phyloP scores from a whole-genome alignment of 1,140 invertebrate genomes.

The Neodiprion lecontei region DNA sequence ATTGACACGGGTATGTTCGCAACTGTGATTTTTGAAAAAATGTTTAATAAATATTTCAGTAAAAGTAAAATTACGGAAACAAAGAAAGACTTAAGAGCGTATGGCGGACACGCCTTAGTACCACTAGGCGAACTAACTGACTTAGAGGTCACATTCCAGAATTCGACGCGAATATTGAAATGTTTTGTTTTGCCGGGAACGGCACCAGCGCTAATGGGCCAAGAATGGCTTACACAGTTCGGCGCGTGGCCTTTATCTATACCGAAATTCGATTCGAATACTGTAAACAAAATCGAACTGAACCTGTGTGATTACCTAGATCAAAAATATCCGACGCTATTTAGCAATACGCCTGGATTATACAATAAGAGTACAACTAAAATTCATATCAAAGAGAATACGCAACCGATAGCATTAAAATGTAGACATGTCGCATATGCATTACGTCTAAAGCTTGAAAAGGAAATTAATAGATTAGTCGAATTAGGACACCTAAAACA shows the following conservation, averaged over 20 bases:
- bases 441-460: conserved; percentile 33
- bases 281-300: conserved; percentile 20
- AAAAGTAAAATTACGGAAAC: conserved; percentile 16
- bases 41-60: background rate
- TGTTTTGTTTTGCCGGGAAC: conserved; percentile 35
- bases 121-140: conserved; percentile 12
- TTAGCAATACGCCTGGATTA: background rate
- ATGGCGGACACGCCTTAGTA: conserved; percentile 8
- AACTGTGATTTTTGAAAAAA: conserved; percentile 17
- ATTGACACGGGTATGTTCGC: conserved; percentile 18
- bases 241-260: conserved; percentile 22
- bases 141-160: conserved; percentile 15
- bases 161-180: conserved; percentile 15
- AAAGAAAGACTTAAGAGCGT: conserved; percentile 13
- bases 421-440: conserved; percentile 37
- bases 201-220: conserved; percentile 35
- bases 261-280: conserved; percentile 17
- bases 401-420: conserved; percentile 8
- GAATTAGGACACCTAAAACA: conserved; percentile 43
- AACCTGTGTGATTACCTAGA: background rate
- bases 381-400: background rate
- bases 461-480: conserved; percentile 39
- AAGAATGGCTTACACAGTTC: conserved; percentile 26
- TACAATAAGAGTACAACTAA: background rate
- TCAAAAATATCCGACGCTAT: background rate